Percentiles rank a stretch among this genome's conserved stretches.
These are phyloP conservation scores for Protobothrops flavoviridis DNA, from an alignment of 2,113 vertebrate species.

Conservation along the genomic window DNA sequence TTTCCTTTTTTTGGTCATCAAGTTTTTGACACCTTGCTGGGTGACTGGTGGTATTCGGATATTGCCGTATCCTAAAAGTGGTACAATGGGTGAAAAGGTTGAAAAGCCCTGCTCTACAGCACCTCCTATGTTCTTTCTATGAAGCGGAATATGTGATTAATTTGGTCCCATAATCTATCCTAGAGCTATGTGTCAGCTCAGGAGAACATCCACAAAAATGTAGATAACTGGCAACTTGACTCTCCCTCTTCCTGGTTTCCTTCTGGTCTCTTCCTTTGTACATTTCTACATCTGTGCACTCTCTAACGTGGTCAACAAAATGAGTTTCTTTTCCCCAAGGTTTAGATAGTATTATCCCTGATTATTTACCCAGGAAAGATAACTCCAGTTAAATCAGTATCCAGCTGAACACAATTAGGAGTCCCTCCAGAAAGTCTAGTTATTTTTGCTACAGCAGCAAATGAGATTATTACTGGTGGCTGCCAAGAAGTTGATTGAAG, in stretches of 20 bases:
- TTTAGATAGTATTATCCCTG: neutral
- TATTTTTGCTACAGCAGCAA: neutral
- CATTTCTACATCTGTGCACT: neutral
- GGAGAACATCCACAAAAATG: neutral
- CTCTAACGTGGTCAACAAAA: slow-evolving; percentile 8
- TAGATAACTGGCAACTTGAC: neutral
- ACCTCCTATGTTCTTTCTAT: neutral
- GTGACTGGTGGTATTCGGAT: no score
- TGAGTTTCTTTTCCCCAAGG: neutral
- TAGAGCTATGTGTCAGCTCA: neutral
- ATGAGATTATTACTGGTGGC: neutral
- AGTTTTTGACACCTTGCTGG: no score
- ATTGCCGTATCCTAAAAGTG: no score
- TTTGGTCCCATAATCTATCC: neutral
- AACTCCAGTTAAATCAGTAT: neutral
- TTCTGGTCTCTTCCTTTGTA: neutral
- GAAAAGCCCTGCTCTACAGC: neutral
- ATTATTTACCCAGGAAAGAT: slow-evolving; percentile 1
- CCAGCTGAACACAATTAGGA: neutral
- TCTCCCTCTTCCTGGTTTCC: no score
- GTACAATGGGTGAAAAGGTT: no score
- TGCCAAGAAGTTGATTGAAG: accelerated
- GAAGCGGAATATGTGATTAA: neutral
- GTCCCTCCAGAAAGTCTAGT: neutral
- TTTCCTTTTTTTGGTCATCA: no score